phyloP scores from a whole-genome alignment of 2,888 invertebrate species.

The Nephrotoma appendiculata region DNA sequence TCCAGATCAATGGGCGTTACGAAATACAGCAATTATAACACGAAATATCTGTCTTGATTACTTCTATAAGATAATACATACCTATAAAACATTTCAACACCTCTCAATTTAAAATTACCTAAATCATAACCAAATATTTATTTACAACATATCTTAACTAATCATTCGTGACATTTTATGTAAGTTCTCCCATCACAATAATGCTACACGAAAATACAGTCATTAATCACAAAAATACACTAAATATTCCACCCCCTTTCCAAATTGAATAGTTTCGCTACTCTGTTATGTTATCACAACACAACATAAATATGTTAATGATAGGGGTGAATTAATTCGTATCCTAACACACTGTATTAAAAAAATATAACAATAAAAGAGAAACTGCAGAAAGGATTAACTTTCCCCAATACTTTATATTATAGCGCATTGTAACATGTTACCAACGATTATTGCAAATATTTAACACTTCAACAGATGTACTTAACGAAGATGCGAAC shows the following conservation, averaged over 20 bases:
- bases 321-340: neutral
- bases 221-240: neutral
- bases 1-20: too few relatives aligned
- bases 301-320: neutral
- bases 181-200: neutral
- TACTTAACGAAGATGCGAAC: neutral
- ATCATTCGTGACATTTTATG: neutral
- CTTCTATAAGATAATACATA: too few relatives aligned
- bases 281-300: neutral
- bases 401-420: neutral
- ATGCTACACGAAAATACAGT: neutral
- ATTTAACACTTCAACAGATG: neutral
- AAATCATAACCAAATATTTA: neutral
- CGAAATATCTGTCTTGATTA: too few relatives aligned
- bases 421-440: neutral
- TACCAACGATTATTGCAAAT: neutral
- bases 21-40: too few relatives aligned
- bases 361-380: neutral
- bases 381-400: neutral
- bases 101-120: neutral
- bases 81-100: neutral
- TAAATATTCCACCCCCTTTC: neutral
- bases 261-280: neutral
- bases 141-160: neutral
- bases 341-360: neutral